Percentiles rank a stretch among this genome's conserved stretches.
Conservation (phyloP, 2,888 invertebrate genomes). For the Harpalus rufipes region DNA sequence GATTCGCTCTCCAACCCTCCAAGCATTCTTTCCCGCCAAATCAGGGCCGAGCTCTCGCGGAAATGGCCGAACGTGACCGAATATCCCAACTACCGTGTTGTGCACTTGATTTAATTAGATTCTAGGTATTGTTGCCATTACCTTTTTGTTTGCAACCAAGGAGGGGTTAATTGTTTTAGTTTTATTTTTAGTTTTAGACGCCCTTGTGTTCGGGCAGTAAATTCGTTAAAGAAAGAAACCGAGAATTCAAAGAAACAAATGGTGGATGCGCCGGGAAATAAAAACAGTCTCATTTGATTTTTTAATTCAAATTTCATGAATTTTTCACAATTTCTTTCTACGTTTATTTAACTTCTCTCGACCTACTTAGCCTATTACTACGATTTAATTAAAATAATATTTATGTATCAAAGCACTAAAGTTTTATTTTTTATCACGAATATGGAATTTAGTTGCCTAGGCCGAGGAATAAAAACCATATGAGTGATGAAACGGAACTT, state of each 20-base stretch:
- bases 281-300: too few relatives aligned
- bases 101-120: constrained; percentile 61
- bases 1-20: constrained; percentile 24
- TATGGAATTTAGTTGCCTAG: too few relatives aligned
- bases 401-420: too few relatives aligned
- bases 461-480: too few relatives aligned
- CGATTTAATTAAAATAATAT: too few relatives aligned
- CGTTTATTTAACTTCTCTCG: too few relatives aligned
- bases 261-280: not conserved
- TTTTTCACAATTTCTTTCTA: too few relatives aligned
- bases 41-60: constrained; percentile 40
- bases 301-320: too few relatives aligned
- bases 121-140: constrained; percentile 57
- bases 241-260: not conserved
- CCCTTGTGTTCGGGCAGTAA: not conserved
- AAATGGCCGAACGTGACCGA: constrained; percentile 63
- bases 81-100: constrained; percentile 25
- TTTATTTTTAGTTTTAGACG: constrained; percentile 30
- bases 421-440: too few relatives aligned
- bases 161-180: constrained; percentile 23
- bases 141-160: constrained; percentile 31
- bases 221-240: constrained; percentile 3
- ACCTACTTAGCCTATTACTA: too few relatives aligned
- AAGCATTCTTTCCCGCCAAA: constrained; percentile 61
- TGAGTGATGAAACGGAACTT: too few relatives aligned